Conservation (phyloP, 2,113 vertebrate species). For the Anoplopoma fimbria region DNA sequence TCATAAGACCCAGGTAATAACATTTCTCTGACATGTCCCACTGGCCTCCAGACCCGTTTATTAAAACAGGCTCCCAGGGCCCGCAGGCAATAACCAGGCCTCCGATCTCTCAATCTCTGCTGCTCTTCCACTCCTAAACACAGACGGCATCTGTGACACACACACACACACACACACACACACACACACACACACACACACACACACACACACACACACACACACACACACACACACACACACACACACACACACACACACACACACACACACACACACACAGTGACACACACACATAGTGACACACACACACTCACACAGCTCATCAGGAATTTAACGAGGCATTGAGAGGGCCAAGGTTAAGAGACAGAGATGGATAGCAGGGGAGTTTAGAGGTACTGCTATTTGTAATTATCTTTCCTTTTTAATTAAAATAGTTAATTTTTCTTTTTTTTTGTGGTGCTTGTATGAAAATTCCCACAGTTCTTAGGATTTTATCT, state of each 20-base stretch:
- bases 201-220: slow-evolving; percentile 13
- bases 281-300: neutral
- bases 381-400: neutral
- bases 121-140: slow-evolving; percentile 31
- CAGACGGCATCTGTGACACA: slow-evolving; percentile 15
- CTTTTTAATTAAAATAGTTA: neutral
- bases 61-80: slow-evolving; percentile 71
- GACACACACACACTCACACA: slow-evolving; percentile 16
- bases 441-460: neutral
- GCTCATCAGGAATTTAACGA: slow-evolving; percentile 3
- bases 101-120: slow-evolving; percentile 56
- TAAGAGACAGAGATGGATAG: neutral
- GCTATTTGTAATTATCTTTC: neutral
- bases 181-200: slow-evolving; percentile 6
- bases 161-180: slow-evolving; percentile 7
- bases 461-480: neutral
- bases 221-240: slow-evolving; percentile 16
- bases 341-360: neutral
- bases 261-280: slow-evolving; percentile 19
- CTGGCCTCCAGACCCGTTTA: slow-evolving; percentile 70
- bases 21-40: slow-evolving; percentile 77
- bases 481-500: neutral
- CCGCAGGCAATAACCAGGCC: slow-evolving; percentile 72
- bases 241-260: neutral
- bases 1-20: slow-evolving; percentile 80